Evolutionary conservation across 2,113 vertebrate genomes (phyloP).

Genomic region (Xiphophorus maculatus): DNA sequence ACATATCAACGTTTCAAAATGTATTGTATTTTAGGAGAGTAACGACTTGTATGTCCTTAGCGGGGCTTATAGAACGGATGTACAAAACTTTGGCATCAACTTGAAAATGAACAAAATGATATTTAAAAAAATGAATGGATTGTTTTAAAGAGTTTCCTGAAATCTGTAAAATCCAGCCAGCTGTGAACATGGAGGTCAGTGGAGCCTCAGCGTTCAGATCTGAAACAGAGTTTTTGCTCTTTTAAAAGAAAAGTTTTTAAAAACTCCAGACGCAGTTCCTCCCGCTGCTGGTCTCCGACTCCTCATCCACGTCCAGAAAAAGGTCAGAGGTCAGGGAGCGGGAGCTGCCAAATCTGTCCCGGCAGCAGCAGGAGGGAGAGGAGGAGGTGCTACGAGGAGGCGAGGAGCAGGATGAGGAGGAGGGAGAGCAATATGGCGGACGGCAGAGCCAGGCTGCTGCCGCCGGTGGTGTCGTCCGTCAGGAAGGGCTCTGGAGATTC

Average conservation of each 20-base stretch:
- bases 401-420: slow-evolving; percentile 59
- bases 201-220: slow-evolving; percentile 1
- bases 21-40: not conserved
- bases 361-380: not conserved
- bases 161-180: not conserved
- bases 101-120: not conserved
- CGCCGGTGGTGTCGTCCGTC: slow-evolving; percentile 91
- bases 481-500: slow-evolving; percentile 96
- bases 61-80: not conserved
- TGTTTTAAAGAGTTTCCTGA: not conserved
- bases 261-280: slow-evolving; percentile 9
- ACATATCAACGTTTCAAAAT: not conserved
- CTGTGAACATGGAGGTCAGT: slow-evolving; percentile 3
- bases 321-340: slow-evolving; percentile 38
- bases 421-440: slow-evolving; percentile 52
- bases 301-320: slow-evolving; percentile 26
- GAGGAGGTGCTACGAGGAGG: slow-evolving; percentile 57
- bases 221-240: not conserved
- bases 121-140: not conserved
- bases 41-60: not conserved
- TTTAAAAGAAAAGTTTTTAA: not conserved
- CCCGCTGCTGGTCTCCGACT: slow-evolving; percentile 10
- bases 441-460: slow-evolving; percentile 71
- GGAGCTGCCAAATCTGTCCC: slow-evolving; percentile 11
- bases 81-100: not conserved